phyloP scores from a whole-genome alignment of 2,797 vertebrate genomes.

The Nothura maculosa region DNA sequence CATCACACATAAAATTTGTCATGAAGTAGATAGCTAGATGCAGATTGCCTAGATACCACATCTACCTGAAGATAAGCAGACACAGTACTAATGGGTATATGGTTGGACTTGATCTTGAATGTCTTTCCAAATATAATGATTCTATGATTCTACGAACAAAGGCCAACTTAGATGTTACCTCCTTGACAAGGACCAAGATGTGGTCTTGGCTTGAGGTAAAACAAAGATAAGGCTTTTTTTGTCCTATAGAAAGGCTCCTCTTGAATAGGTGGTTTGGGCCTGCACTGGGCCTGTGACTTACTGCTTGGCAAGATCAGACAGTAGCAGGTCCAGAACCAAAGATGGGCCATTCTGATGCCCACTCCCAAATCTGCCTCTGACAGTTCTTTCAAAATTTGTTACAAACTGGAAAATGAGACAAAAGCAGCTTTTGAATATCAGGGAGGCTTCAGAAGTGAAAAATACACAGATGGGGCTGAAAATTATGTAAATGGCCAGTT shows the following conservation, averaged over 20 bases:
- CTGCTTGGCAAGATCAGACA: neutral
- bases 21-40: neutral
- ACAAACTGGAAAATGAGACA: neutral
- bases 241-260: neutral
- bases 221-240: neutral
- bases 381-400: neutral
- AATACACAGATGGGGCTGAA: neutral
- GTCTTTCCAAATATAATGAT: too few relatives aligned
- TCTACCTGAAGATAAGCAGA: neutral
- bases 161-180: neutral
- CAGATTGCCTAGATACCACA: neutral
- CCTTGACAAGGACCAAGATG: neutral
- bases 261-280: neutral
- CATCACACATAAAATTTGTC: neutral
- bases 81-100: too few relatives aligned
- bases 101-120: too few relatives aligned
- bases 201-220: neutral
- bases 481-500: neutral
- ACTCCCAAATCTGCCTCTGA: neutral
- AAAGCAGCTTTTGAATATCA: neutral
- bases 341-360: neutral
- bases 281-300: rapidly evolving
- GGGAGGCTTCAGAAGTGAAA: neutral
- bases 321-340: neutral
- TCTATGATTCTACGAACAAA: neutral